A percentile compares a stretch with the other conserved stretches of the same genome.
phyloP scores from a whole-genome alignment of 2,797 vertebrate genomes.

The Cossypha niveicapilla region DNA sequence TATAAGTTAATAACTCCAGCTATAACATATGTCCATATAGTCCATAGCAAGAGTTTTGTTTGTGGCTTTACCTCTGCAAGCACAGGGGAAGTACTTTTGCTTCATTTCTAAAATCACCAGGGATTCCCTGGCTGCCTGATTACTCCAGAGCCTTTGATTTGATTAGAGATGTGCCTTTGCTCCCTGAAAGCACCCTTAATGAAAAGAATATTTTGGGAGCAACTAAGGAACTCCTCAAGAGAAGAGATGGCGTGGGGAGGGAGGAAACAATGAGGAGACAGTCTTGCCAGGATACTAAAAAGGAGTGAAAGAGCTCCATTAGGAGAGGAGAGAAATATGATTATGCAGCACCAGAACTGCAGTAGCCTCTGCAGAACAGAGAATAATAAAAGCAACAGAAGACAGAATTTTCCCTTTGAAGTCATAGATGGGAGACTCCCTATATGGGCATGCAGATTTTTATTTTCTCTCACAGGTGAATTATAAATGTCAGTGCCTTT shows the following conservation, averaged over 20 bases:
- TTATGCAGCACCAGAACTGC: neutral
- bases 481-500: constrained; percentile 41
- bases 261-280: neutral
- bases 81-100: neutral
- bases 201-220: neutral
- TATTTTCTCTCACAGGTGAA: constrained; percentile 7
- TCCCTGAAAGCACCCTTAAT: neutral
- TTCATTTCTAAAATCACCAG: neutral
- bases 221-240: neutral
- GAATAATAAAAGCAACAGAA: neutral
- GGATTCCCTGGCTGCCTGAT: neutral
- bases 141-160: neutral
- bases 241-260: neutral
- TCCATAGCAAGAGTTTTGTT: neutral
- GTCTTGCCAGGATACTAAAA: neutral
- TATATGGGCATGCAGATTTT: neutral
- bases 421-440: neutral
- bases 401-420: neutral
- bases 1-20: neutral
- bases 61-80: neutral
- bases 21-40: neutral
- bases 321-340: neutral
- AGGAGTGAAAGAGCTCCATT: neutral
- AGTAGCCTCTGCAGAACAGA: neutral
- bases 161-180: neutral